Evolutionary conservation across 2,113 vertebrate species (phyloP), one percentile per base, ranked within the genome.

Genomic region (Zosterops borbonicus): DNA sequence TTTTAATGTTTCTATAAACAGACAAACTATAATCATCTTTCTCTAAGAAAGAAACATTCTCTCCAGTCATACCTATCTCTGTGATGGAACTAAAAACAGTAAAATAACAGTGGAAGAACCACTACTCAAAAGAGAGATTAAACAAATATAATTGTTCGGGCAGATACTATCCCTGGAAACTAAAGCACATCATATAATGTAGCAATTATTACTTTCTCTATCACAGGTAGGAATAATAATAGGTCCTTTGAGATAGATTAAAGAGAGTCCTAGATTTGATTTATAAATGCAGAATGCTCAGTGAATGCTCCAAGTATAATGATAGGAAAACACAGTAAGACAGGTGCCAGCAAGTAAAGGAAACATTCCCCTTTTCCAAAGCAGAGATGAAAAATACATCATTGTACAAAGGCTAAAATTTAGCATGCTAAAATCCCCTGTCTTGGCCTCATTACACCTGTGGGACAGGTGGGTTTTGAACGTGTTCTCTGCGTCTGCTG

Each of bases 1-100:
- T 82, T 71, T 78, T 65, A 76, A 69, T 90, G 50, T 79, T 91
- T 89, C 50, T 90, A 5, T 91, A 65, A 85, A 87, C 75, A 90
- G 47, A 52, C 19, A 75, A 91, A 85, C 52, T 82, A 53, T 29
- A 63, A 39, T 71, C 4, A 31, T 56, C 46, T 87, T 91, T 83
- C 37, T 85, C 37, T 59, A 50, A 58, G 77, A 87, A 87, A 53
- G 52, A 89, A 80, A 46, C 2, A 0, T 79, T 80, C 19, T 87
- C 39, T 90, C 27, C 63, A 74, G 18, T 41, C 39, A 23, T 90
- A 86, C 46, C 63, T 80, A 3, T 67, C 31, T 79, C 85, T 94
- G 50, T 6, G 4, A 27, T 81, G 56, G 53, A 67, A 60, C 25
- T 44, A 41, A 71, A 91, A 85, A 11, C n/a, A 39, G 24, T 58